These are phyloP conservation scores for Mesocricetus auratus DNA, from an alignment of 2,113 vertebrate genomes.

Conservation along the genomic window DNA sequence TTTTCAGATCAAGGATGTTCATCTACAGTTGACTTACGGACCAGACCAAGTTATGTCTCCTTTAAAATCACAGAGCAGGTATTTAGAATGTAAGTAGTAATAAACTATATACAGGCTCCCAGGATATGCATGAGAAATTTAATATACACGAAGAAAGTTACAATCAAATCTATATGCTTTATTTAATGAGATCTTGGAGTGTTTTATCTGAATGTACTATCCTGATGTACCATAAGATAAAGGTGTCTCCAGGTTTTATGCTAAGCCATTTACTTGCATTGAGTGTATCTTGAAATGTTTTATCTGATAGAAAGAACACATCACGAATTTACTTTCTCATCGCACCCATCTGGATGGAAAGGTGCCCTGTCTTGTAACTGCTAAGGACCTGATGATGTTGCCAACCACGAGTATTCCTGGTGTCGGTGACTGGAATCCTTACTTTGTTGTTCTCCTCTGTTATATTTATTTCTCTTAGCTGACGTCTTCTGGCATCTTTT, in stretches of 20 bases:
- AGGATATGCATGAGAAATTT: neutral
- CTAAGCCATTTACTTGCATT: slow-evolving; percentile 2
- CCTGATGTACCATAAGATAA: neutral
- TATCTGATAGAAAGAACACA: neutral
- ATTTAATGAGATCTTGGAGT: slow-evolving; percentile 34
- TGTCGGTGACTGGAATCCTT: neutral
- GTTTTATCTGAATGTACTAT: neutral
- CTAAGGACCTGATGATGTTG: neutral
- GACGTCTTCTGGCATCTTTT: slow-evolving; percentile 28
- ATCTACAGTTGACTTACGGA: neutral
- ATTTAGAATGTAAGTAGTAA: slow-evolving; percentile 36
- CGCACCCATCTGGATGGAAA: neutral
- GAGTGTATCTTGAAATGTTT: neutral
- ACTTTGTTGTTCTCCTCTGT: neutral
- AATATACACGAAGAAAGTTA: slow-evolving; percentile 48
- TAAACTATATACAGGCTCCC: neutral
- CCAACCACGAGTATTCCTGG: neutral
- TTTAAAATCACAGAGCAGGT: slow-evolving; percentile 40
- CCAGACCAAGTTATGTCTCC: neutral
- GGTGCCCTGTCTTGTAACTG: neutral
- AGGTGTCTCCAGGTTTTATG: neutral
- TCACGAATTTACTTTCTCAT: neutral
- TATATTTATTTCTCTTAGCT: neutral
- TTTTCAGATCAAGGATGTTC: neutral
- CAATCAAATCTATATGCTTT: neutral